Evolutionary conservation across 2,888 invertebrate species (phyloP), one percentile per base, ranked within the genome.

Genomic region (Synergus japonicus): DNA sequence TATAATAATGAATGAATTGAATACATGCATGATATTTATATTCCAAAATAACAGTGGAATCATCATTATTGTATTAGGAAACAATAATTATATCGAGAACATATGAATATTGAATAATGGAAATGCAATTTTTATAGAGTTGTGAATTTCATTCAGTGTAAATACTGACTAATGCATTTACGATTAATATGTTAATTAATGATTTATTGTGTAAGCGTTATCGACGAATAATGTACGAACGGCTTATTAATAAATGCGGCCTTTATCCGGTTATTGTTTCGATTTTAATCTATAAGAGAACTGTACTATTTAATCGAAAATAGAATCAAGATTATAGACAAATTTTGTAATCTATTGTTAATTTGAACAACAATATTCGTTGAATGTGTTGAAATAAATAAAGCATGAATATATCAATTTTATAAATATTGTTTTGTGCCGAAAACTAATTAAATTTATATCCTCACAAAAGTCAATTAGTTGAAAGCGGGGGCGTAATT

Each of bases 211-310:
- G 3, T 43, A 43, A 10, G 44, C 46, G 64, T 37, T 41, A 18
- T 18, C 0, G 9, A 10, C 58, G 9, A 58, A 58, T 22, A 7
- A 18, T 22, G 13, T 12, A 49, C 22, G 1, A 10, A 60, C 0
- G n/a, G 9, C 10, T 37, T 29, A n/a, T 37, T 73, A 37, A 29
- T 13, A 73, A 73, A 73, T 15, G 22, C 15, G 37, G 73, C 73
- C 73, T 73, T 73, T 49, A 54, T 73, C 22, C 54, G 37, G 54
- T 73, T 73, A 73, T 73, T 54, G 49, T 73, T 54, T 54, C 37
- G 12, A 41, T n/a, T 54, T 49, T 0, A 49, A 29, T 46, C 29
- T 3, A 49, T 3, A 49, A 69, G 2, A 46, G 46, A 44, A 46
- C n/a, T 12, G 12, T 43, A 67, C 29, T 29, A 29, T 29, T 29